phyloP scores from a whole-genome alignment of 2,113 vertebrate species.

The Pogona vitticeps region DNA sequence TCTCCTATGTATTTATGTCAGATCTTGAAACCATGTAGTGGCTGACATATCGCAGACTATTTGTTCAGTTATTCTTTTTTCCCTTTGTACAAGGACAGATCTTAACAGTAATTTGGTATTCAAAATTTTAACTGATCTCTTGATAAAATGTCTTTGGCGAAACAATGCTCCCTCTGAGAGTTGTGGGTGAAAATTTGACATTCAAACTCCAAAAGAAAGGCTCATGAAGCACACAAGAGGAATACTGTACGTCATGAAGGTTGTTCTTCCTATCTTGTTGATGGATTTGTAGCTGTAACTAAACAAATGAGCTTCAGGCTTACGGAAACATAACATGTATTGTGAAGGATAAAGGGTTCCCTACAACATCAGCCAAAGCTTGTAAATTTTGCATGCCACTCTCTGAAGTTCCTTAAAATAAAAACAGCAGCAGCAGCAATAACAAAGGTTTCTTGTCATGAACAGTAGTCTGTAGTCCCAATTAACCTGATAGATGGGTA shows the following conservation, averaged over 20 bases:
- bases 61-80: background rate
- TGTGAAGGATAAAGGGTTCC: background rate
- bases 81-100: background rate
- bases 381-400: background rate
- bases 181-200: conserved; percentile 29
- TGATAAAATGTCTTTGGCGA: background rate
- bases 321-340: background rate
- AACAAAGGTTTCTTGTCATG: background rate
- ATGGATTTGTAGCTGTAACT: background rate
- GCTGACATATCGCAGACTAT: background rate
- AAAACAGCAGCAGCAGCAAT: too few relatives aligned
- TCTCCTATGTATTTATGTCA: background rate
- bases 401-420: too few relatives aligned
- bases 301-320: background rate
- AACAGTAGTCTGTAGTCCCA: too few relatives aligned
- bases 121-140: background rate
- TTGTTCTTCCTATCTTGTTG: conserved; percentile 33
- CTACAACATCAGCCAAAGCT: background rate
- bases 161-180: background rate
- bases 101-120: conserved; percentile 13
- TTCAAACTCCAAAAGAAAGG: conserved; percentile 14
- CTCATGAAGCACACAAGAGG: conserved; percentile 12
- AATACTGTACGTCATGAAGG: background rate
- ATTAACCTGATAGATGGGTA: background rate
- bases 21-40: background rate